Base-by-base conservation (phyloP, 1,140 invertebrate genomes). In the Coelopa frigida region DNA sequence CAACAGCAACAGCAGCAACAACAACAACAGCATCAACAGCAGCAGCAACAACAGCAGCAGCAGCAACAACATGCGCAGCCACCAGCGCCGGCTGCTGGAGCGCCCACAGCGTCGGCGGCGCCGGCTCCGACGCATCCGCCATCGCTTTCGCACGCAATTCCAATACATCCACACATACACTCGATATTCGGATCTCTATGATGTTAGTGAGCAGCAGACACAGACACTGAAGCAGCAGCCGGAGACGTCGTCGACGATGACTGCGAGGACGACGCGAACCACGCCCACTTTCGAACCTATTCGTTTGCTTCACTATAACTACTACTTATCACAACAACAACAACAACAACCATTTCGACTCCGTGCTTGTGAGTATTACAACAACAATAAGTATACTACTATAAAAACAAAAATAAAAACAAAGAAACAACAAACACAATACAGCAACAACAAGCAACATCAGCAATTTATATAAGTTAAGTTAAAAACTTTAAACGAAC, bases 151-250 rank as follows among this genome's bases (percentile, higher is more conserved):
- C 63, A 67, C 41, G 63, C 63, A 26, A 67, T 67, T 50, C 63
- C 63, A 45, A 61, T 67, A 56, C 63, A 66, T 55, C 63, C 63
- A 43, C 61, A 65, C 50, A 68, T 67, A 55, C 64, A 68, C 61
- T 68, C 64, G 56, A 68, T 68, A 68, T 68, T 68, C 55, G 64
- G 64, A 68, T 68, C 64, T 65, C 64, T 68, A 65, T 68, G 64
- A 68, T 68, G 61, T 58, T 59, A 52, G 48, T 33, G 40, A 47
- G 40, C 37, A 44, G 38, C 24, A 32, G 10, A 32, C 32, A 29
- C 39, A 51, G 46, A 32, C 21, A 43, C 31, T 24, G 6, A 12
- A 46, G 17, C 21, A 36, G 24, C n/a, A 32, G 24, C 29, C 37
- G 18, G 20, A 37, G n/a, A n/a, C n/a, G n/a, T n/a, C n/a, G n/a